Evolutionary conservation across 1,140 invertebrate genomes (phyloP).

Genomic region (Microplitis demolitor): DNA sequence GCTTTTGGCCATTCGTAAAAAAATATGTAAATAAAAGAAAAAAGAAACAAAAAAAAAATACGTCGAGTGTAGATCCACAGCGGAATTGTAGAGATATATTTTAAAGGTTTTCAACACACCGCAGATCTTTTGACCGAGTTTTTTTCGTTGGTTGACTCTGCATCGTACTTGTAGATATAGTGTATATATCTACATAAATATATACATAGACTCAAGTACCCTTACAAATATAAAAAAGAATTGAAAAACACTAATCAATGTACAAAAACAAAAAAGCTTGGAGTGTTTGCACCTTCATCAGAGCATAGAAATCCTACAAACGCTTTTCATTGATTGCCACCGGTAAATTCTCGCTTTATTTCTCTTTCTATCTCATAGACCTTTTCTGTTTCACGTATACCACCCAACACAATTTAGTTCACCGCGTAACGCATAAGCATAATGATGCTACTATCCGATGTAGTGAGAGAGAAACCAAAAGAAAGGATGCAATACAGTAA

Average conservation of each 20-base stretch:
- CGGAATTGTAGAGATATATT: no score
- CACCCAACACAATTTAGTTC: neutral
- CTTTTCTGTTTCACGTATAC: neutral
- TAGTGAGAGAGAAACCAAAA: neutral
- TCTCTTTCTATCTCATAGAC: neutral
- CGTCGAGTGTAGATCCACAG: no score
- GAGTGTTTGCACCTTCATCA: neutral
- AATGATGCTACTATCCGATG: neutral
- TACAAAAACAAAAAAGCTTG: neutral
- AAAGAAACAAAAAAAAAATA: no score
- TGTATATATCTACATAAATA: no score
- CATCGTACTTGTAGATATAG: no score
- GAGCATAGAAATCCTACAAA: neutral
- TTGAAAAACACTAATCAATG: neutral
- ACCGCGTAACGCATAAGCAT: conserved; percentile 2
- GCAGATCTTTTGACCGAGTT: no score
- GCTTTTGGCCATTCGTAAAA: no score
- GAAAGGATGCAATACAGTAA: neutral
- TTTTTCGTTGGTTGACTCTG: no score
- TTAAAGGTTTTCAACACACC: no score
- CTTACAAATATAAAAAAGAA: neutral
- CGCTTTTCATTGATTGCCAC: conserved; percentile 2
- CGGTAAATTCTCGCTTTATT: neutral
- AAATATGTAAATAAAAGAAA: no score
- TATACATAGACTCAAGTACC: neutral